These are phyloP conservation scores for Chelonus formosanus DNA, from an alignment of 2,888 invertebrate genomes.

Conservation along the genomic window DNA sequence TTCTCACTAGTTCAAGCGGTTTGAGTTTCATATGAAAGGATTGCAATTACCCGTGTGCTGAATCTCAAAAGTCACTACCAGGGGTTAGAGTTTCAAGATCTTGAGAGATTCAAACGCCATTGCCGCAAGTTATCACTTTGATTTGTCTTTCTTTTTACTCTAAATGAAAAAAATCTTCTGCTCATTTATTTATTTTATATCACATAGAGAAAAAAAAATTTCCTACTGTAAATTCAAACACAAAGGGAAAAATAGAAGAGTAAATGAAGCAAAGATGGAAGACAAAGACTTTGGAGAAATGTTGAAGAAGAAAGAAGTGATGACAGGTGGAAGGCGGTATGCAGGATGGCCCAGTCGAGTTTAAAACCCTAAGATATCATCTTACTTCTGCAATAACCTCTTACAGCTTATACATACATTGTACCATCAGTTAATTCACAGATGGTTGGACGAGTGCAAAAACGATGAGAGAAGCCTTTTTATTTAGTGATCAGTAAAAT, in stretches of 20 bases:
- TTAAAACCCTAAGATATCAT: constrained; percentile 36
- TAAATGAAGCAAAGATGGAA: constrained; percentile 6
- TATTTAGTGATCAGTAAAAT: constrained; percentile 31
- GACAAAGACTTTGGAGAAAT: not conserved
- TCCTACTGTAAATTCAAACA: not conserved
- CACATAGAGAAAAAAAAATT: too few relatives aligned
- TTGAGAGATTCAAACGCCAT: constrained; percentile 22
- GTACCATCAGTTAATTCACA: constrained; percentile 12
- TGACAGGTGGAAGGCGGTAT: constrained; percentile 60
- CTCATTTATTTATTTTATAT: too few relatives aligned
- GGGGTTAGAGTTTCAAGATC: constrained; percentile 15
- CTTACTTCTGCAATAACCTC: constrained; percentile 28
- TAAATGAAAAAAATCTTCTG: not conserved
- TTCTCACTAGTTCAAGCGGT: constrained; percentile 5
- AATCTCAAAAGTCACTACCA: constrained; percentile 24
- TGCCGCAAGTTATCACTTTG: constrained; percentile 23
- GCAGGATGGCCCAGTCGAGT: constrained; percentile 28
- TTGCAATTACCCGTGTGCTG: constrained; percentile 31
- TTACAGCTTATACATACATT: not conserved
- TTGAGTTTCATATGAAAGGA: constrained; percentile 37
- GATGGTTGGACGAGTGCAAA: constrained; percentile 31
- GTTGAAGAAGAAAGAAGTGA: constrained; percentile 43
- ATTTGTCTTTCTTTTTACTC: constrained; percentile 19
- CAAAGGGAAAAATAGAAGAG: too few relatives aligned
- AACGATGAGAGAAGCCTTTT: constrained; percentile 23